A percentile compares a stretch with the other conserved stretches of the same genome.
These are phyloP conservation scores for Drosophila mauritiana DNA, from an alignment of 1,140 invertebrate species.

Conservation along the genomic window DNA sequence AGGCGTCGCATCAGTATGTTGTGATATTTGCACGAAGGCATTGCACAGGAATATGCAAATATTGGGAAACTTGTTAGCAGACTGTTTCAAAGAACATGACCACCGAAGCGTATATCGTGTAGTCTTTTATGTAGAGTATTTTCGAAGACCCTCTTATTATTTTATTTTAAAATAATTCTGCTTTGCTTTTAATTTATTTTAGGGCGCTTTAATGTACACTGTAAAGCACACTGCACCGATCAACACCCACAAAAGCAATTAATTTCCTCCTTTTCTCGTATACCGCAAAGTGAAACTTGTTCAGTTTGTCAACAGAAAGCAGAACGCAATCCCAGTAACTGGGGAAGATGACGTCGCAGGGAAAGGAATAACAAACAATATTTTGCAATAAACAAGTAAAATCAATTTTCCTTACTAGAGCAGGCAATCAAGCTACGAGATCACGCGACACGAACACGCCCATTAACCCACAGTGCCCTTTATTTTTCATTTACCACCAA, in stretches of 20 bases:
- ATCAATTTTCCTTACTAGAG: constrained; percentile 61
- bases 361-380: constrained; percentile 53
- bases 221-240: background rate
- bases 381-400: constrained; percentile 68
- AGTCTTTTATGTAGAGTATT: background rate
- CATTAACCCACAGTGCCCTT: constrained; percentile 12
- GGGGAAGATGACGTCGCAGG: background rate
- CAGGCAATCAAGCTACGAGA: constrained; percentile 43
- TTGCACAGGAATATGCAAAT: constrained; percentile 29
- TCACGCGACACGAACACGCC: constrained; percentile 38
- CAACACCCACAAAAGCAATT: constrained; percentile 28
- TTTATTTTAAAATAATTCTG: no score
- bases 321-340: constrained; percentile 7
- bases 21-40: background rate
- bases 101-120: no score
- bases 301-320: constrained; percentile 28
- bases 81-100: background rate
- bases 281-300: background rate
- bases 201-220: background rate
- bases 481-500: background rate
- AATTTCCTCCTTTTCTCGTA: constrained; percentile 5
- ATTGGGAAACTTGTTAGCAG: constrained; percentile 34
- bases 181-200: no score
- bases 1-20: constrained; percentile 47
- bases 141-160: no score